Percentiles rank a stretch among this genome's conserved stretches.
Conservation (phyloP, 1,140 invertebrate species). For the Anadara kagoshimensis region DNA sequence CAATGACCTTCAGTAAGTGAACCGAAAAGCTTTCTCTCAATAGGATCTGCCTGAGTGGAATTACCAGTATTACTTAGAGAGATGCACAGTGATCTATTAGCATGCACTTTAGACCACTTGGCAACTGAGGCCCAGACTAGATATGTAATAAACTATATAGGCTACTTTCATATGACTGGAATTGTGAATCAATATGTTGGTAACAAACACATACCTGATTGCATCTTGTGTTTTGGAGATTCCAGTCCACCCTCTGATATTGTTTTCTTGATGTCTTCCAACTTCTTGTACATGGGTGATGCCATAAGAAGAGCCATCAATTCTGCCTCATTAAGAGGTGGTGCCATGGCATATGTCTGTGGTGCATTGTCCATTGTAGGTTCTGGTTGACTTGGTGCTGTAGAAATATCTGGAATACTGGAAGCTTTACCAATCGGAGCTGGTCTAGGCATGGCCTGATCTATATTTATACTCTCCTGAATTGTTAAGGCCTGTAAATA, state of each 20-base stretch:
- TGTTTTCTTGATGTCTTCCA: conserved; percentile 66
- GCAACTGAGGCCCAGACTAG: too few relatives aligned
- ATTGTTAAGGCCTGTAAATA: conserved; percentile 60
- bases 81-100: too few relatives aligned
- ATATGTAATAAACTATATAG: neutral
- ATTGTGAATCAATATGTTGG: too few relatives aligned
- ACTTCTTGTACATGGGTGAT: conserved; percentile 69
- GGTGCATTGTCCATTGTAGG: conserved; percentile 39
- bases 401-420: neutral
- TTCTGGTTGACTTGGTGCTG: conserved; percentile 23
- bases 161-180: neutral
- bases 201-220: conserved; percentile 18
- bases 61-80: too few relatives aligned
- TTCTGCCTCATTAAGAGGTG: conserved; percentile 69
- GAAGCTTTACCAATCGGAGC: conserved; percentile 5
- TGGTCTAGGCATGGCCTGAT: conserved; percentile 27
- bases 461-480: conserved; percentile 64
- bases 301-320: conserved; percentile 67
- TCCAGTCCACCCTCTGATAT: conserved; percentile 53
- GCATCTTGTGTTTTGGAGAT: conserved; percentile 31
- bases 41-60: too few relatives aligned
- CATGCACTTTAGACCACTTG: too few relatives aligned
- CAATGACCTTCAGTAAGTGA: too few relatives aligned
- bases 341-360: conserved; percentile 60
- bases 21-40: too few relatives aligned